Conservation (phyloP, 2,113 vertebrate genomes). For the Bettongia penicillata region DNA sequence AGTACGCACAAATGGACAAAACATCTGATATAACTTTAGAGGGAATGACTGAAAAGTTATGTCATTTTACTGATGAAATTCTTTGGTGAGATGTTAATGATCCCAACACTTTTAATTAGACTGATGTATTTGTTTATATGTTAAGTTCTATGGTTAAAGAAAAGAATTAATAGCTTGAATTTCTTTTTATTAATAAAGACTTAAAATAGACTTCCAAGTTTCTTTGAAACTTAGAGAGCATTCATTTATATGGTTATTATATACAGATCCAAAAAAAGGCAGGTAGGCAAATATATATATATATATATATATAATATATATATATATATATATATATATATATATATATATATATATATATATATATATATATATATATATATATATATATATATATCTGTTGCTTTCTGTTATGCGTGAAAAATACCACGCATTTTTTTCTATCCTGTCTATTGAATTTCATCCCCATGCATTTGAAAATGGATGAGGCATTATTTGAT, state of each 20-base stretch:
- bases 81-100: not conserved
- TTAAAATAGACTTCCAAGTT: slow-evolving; percentile 27
- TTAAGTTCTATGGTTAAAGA: not conserved
- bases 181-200: slow-evolving; percentile 40
- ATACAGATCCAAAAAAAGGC: slow-evolving; percentile 3
- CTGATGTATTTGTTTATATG: not conserved
- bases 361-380: too few species aligned
- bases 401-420: slow-evolving; percentile 20
- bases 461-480: slow-evolving; percentile 44
- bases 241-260: not conserved
- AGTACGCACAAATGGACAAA: not conserved
- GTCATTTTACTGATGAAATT: not conserved
- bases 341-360: too few species aligned
- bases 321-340: too few species aligned
- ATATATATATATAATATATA: too few species aligned
- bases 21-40: not conserved
- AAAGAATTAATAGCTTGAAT: not conserved
- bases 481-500: slow-evolving; percentile 43
- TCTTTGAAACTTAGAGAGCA: not conserved
- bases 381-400: slow-evolving; percentile 29
- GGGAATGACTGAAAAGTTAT: not conserved
- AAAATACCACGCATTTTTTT: not conserved
- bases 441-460: slow-evolving; percentile 50
- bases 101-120: not conserved
- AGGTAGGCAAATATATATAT: not conserved